Evolutionary conservation across 2,888 invertebrate genomes (phyloP), one percentile per base, ranked within the genome.

Genomic region (Drosophila mettleri): DNA sequence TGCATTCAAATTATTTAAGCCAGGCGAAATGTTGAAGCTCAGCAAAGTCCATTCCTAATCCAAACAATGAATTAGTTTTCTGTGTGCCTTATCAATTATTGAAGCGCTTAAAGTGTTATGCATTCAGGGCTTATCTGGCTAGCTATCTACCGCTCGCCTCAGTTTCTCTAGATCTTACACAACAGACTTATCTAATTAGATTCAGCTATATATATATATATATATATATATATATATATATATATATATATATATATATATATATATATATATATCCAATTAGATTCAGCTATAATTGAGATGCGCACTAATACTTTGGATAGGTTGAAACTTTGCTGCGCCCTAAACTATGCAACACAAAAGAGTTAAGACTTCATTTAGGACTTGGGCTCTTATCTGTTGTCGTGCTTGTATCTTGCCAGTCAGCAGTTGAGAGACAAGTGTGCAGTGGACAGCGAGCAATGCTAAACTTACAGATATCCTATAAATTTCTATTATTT

Each of bases 311-410:
- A 51, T 22, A 20, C 6, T 24, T 12, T 20, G n/a, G 9, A n/a
- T 33, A n/a, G 29, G 2, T 52, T 27, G 31, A 38, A 63, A 63
- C 36, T 54, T 55, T 46, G n/a, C 33, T 16, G 16, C 18, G 18
- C 31, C 16, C 38, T 29, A 33, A 52, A 38, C 29, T 29, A 22
- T 38, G 39, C 57, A 74, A 18, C 39, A 58, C 45, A 57, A 60
- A 22, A 39, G 39, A 39, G 36, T 41, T 51, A 33, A 57, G 67
- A 70, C 69, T 60, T 63, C 59, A 73, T 53, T 71, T 59, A 67
- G 73, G 69, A 60, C 59, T 38, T 45, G 33, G 69, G 38, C 66
- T 53, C 55, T 72, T 68, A 68, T 59, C 62, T 45, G 16, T 8
- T 43, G 58, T 59, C 71, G 39, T 29, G 24, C 48, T 49, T 74